These are phyloP conservation scores for Phyto melanocephala DNA, from an alignment of 2,888 invertebrate genomes.

Conservation along the genomic window DNA sequence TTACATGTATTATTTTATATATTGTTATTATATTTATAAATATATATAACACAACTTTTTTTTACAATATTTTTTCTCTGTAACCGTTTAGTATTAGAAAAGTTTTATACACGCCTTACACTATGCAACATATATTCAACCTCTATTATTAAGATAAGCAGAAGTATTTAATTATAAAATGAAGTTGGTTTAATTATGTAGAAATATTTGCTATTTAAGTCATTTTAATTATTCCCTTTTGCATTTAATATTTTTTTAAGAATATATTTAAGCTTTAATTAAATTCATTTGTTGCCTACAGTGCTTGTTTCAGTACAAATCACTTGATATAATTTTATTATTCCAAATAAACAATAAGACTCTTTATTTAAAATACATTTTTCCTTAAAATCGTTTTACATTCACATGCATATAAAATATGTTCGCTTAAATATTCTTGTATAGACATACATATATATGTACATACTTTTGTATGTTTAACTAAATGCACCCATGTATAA, in stretches of 20 bases:
- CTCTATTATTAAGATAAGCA: slow-evolving; percentile 13
- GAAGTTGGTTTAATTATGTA: slow-evolving; percentile 16
- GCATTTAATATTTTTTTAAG: neutral
- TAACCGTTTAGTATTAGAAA: no score
- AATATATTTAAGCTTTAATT: slow-evolving; percentile 27
- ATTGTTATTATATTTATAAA: no score
- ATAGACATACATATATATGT: neutral
- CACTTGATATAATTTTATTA: slow-evolving; percentile 8
- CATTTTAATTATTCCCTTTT: neutral
- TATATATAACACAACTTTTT: no score
- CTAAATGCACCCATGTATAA: no score
- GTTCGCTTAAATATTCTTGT: neutral
- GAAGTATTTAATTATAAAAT: neutral
- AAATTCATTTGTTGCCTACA: slow-evolving; percentile 7
- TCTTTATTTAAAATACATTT: slow-evolving; percentile 26
- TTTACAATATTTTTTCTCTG: no score
- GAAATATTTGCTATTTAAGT: slow-evolving; percentile 7
- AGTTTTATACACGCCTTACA: no score
- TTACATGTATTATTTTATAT: no score
- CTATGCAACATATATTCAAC: no score
- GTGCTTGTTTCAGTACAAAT: neutral
- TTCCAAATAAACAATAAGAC: neutral
- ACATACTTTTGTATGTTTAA: neutral
- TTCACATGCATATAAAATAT: neutral
- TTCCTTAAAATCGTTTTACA: neutral